These are phyloP conservation scores for Ennomos fuscantarius DNA, from an alignment of 2,888 invertebrate species.

Conservation along the genomic window DNA sequence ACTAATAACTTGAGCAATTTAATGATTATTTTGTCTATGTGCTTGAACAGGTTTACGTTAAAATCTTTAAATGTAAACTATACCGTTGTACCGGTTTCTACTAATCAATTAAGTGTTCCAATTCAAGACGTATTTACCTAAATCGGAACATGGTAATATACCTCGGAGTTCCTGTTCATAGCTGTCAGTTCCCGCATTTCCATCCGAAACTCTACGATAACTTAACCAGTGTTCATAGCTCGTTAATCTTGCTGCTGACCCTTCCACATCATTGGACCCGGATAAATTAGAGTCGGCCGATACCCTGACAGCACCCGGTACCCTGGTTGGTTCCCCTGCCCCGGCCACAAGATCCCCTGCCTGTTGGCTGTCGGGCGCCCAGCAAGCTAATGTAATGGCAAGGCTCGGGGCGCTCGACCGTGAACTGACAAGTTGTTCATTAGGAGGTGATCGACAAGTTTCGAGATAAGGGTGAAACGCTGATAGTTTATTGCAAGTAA, in stretches of 20 bases:
- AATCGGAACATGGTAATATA: too few relatives aligned
- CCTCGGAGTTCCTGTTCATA: not conserved
- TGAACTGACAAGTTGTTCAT: conserved; percentile 33
- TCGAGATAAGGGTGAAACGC: conserved; percentile 18
- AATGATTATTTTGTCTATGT: too few relatives aligned
- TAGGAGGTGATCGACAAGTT: conserved; percentile 18
- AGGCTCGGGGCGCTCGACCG: conserved; percentile 5
- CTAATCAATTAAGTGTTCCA: too few relatives aligned
- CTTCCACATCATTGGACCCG: conserved; percentile 61
- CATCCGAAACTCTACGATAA: conserved; percentile 5
- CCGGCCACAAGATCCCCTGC: conserved; percentile 7
- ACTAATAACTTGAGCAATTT: too few relatives aligned
- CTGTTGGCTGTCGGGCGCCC: conserved; percentile 5
- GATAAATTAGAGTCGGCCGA: conserved; percentile 50
- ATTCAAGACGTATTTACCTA: too few relatives aligned
- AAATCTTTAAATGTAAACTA: too few relatives aligned
- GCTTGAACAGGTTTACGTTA: too few relatives aligned
- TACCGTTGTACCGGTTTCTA: too few relatives aligned
- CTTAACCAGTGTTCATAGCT: conserved; percentile 40
- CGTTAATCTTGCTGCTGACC: conserved; percentile 64
- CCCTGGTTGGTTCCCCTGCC: conserved; percentile 20
- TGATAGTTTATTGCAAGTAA: conserved; percentile 13
- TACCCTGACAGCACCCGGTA: conserved; percentile 10
- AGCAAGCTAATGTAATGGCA: not conserved
- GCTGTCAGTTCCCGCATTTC: conserved; percentile 19